These are phyloP conservation scores for Encarsia formosa DNA, from an alignment of 2,888 invertebrate species.

Conservation along the genomic window DNA sequence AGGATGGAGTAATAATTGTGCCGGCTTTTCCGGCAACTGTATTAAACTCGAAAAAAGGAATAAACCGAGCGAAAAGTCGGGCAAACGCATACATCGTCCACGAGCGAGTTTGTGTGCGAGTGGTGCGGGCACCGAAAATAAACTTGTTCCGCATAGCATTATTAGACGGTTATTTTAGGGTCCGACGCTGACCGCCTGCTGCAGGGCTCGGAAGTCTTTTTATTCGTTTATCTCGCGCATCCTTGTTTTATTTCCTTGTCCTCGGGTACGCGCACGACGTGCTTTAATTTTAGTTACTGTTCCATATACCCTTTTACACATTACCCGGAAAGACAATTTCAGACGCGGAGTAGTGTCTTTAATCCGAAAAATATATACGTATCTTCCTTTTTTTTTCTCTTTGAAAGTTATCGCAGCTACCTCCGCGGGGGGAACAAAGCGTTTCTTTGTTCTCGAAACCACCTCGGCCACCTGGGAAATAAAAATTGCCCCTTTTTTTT, in stretches of 20 bases:
- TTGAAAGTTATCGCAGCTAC: too few relatives aligned
- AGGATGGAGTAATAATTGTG: too few relatives aligned
- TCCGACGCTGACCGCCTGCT: constrained; percentile 4
- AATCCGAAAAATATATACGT: too few relatives aligned
- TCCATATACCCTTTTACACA: too few relatives aligned
- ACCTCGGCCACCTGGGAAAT: too few relatives aligned
- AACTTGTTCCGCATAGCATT: constrained; percentile 50
- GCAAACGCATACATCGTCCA: background rate
- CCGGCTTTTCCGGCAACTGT: background rate
- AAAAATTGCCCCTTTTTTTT: too few relatives aligned
- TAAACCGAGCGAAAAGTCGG: background rate
- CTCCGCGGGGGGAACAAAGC: too few relatives aligned
- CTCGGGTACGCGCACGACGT: constrained; percentile 10
- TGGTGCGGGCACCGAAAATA: constrained; percentile 39
- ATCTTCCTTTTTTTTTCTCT: too few relatives aligned
- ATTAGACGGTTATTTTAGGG: constrained; percentile 46
- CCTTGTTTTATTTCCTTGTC: constrained; percentile 27
- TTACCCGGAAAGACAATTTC: too few relatives aligned
- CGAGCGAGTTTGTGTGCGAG: background rate
- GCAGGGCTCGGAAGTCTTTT: constrained; percentile 14
- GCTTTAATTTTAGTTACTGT: too few relatives aligned
- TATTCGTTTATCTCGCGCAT: constrained; percentile 12
- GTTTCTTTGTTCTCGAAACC: too few relatives aligned
- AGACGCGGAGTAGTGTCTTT: too few relatives aligned
- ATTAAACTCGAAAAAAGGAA: background rate